Evolutionary conservation across 1,140 invertebrate genomes (phyloP), one percentile per base, ranked within the genome.

Genomic region (Tigriopus japonicus): DNA sequence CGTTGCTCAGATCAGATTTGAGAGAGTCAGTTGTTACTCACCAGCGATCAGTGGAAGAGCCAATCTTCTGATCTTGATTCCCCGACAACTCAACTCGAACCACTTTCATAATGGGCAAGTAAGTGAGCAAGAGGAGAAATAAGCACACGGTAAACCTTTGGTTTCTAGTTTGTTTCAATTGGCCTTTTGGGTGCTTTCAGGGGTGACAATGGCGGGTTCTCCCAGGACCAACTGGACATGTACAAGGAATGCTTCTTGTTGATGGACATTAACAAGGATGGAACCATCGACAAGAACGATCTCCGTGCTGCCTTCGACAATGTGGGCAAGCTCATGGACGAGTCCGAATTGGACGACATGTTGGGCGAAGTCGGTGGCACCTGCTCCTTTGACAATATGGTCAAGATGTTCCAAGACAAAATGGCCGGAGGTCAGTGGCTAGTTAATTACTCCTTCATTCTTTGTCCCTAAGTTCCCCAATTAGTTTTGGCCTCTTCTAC

Each of bases 241-340:
- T 95, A 93, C 79, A 94, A 94, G 75, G 88, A 94, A 40, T 64
- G 88, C 70, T 97, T 98, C 84, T 83, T 86, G 73, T 82, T 98
- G 70, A 98, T 98, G 83, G 94, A 98, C 78, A 83, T 87, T 74
- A 88, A 98, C 78, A 92, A 96, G 76, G 94, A 98, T 74, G 91
- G 92, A 68, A 85, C 97, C 76, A 88, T 98, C 72, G 86, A 87
- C 72, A 92, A 94, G 74, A 85, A 84, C 74, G 94, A 98, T 76
- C 80, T 98, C 69, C 85, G 89, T 70, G 85, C 85, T 70, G 92
- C 91, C 70, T 97, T 91, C 77, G 90, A 94, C 75, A 85, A 86
- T 64, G 80, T 97, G 60, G 93, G 93, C 76, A 84, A 85, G 73
- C 77, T 93, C 62, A 83, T 85, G 67, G 80, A 80, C 66, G 90